Conservation (phyloP, 2,797 vertebrate genomes). For the Protonibea diacanthus region DNA sequence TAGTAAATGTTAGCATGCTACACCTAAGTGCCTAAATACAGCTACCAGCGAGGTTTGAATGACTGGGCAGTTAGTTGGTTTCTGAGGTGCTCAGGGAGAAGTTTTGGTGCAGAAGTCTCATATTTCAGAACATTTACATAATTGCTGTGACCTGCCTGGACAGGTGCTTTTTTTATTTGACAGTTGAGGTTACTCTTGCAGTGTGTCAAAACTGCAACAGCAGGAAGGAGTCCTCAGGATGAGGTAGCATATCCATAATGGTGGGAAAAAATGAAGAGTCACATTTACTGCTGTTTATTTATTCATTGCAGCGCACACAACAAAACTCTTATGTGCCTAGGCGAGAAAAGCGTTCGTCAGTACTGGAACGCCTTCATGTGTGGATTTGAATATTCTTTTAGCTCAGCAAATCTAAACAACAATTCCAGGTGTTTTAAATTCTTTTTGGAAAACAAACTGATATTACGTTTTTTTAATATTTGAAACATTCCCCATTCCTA, state of each 20-base stretch:
- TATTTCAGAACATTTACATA: slow-evolving; percentile 22
- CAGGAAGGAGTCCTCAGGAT: slow-evolving; percentile 4
- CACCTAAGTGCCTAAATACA: neutral
- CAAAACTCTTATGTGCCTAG: slow-evolving; percentile 34
- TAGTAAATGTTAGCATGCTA: neutral
- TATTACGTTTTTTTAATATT: slow-evolving; percentile 56
- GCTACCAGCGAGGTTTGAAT: neutral
- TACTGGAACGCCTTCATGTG: slow-evolving; percentile 51
- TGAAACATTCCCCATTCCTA: slow-evolving; percentile 43
- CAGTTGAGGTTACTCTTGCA: slow-evolving; percentile 4
- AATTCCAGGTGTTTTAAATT: slow-evolving; percentile 38
- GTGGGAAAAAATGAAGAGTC: slow-evolving; percentile 35
- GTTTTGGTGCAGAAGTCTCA: slow-evolving; percentile 3
- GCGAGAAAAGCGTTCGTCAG: slow-evolving; percentile 33
- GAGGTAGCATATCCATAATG: slow-evolving; percentile 8
- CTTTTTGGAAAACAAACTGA: slow-evolving; percentile 41
- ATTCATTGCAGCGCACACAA: slow-evolving; percentile 40
- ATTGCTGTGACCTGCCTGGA: slow-evolving; percentile 15
- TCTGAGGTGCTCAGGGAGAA: neutral
- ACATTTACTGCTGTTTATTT: slow-evolving; percentile 50
- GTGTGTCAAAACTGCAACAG: neutral
- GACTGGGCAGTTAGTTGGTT: neutral
- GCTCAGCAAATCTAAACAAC: slow-evolving; percentile 52
- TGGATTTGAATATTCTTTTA: slow-evolving; percentile 51
- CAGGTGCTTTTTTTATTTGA: slow-evolving; percentile 3